Percentiles rank a stretch among this genome's conserved stretches.
Conservation (phyloP, 1,140 invertebrate genomes). For the Pseudomyrmex flavicornis region DNA sequence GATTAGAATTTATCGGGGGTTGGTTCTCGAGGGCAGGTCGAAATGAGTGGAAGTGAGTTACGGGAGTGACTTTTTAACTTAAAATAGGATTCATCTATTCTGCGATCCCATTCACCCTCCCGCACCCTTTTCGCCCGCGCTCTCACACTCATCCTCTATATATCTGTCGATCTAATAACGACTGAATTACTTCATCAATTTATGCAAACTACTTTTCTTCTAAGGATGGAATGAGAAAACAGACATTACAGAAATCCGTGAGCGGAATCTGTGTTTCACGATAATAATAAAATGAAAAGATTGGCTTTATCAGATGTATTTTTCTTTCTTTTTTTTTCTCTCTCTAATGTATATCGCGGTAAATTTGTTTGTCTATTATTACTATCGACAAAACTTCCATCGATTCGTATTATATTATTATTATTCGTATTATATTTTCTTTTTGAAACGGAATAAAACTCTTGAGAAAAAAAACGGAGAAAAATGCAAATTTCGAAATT, state of each 20-base stretch:
- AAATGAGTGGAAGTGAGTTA: background rate
- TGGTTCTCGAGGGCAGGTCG: background rate
- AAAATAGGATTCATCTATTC: constrained; percentile 14
- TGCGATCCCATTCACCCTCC: background rate
- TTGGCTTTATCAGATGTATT: no score
- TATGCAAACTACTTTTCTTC: constrained; percentile 27
- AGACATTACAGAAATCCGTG: background rate
- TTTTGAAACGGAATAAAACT: no score
- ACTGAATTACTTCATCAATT: constrained; percentile 31
- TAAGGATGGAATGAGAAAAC: background rate
- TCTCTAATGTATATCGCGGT: background rate
- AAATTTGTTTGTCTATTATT: no score
- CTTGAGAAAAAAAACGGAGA: no score
- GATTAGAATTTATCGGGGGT: constrained; percentile 44
- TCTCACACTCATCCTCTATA: background rate
- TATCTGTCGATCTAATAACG: constrained; percentile 8
- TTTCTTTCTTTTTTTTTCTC: no score
- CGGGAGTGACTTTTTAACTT: constrained; percentile 12
- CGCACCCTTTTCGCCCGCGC: background rate
- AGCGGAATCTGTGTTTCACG: background rate
- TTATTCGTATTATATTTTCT: no score
- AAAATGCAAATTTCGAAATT: constrained; percentile 1
- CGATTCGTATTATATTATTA: no score
- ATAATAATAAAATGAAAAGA: background rate
- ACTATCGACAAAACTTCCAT: no score